Evolutionary conservation across 2,113 vertebrate genomes (phyloP).

Genomic region (Salminus brasiliensis): DNA sequence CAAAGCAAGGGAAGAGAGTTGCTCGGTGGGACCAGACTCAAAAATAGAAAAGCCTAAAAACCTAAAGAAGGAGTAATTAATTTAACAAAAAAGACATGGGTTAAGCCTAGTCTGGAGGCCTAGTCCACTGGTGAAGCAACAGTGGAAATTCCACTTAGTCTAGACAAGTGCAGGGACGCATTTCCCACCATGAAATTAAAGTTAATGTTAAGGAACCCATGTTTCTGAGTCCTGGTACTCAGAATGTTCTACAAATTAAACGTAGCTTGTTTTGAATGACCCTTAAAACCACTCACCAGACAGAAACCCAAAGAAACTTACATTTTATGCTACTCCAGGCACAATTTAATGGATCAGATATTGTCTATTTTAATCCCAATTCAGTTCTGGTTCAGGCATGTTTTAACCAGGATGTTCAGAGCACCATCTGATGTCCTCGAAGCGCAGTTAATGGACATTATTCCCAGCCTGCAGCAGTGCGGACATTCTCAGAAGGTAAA

Average conservation of each 20-base stretch:
- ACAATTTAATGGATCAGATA: no score
- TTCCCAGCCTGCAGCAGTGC: no score
- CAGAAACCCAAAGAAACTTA: no score
- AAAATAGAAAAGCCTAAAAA: slow-evolving; percentile 14
- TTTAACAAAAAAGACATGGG: not conserved
- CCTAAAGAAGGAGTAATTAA: not conserved
- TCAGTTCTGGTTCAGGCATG: no score
- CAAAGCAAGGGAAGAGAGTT: slow-evolving; percentile 32
- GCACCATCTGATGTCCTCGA: no score
- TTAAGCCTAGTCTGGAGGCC: not conserved
- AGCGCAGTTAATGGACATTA: no score
- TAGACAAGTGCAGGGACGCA: not conserved
- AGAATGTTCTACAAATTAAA: not conserved
- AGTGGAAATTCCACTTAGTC: not conserved
- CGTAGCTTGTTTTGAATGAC: not conserved
- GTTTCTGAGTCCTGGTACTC: not conserved
- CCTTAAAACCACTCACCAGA: no score
- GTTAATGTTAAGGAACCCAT: not conserved
- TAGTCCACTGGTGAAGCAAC: not conserved
- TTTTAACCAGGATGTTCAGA: no score
- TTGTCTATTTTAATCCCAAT: no score
- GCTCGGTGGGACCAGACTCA: not conserved
- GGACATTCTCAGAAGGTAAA: no score
- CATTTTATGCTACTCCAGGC: no score
- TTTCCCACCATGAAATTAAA: not conserved